These are phyloP conservation scores for Pseudochaenichthys georgianus DNA, from an alignment of 2,797 vertebrate species.

Conservation along the genomic window DNA sequence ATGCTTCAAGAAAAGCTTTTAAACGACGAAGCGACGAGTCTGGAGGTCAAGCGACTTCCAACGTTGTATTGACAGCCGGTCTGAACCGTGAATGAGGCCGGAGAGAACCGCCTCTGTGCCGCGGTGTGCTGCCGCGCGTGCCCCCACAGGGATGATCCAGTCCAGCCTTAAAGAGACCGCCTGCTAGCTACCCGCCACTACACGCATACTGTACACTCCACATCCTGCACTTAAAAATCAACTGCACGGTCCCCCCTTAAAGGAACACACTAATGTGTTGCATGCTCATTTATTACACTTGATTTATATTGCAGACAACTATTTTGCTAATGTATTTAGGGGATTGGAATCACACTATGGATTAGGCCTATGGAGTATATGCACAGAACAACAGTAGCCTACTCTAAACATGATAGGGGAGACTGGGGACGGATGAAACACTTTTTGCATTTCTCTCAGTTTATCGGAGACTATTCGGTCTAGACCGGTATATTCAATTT, in stretches of 20 bases:
- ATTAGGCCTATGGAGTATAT: too few species aligned
- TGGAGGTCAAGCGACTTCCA: background rate
- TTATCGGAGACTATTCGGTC: too few species aligned
- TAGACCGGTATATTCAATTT: too few species aligned
- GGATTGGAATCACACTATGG: too few species aligned
- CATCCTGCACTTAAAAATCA: too few species aligned
- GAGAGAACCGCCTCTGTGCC: slow-evolving; percentile 24
- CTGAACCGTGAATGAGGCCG: background rate
- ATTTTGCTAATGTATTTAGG: background rate
- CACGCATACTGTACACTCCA: too few species aligned
- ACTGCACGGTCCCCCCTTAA: background rate
- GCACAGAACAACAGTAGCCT: too few species aligned
- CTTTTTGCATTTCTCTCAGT: too few species aligned
- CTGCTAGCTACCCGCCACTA: background rate
- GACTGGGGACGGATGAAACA: too few species aligned
- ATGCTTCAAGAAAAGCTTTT: background rate
- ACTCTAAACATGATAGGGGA: background rate
- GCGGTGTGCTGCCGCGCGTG: slow-evolving; percentile 20
- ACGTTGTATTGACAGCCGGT: background rate
- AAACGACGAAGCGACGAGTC: background rate
- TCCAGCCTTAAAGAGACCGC: slow-evolving; percentile 65
- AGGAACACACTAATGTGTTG: background rate
- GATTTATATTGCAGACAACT: background rate
- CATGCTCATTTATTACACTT: background rate
- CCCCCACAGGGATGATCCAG: slow-evolving; percentile 25